Evolutionary conservation across 2,888 invertebrate genomes (phyloP).

Genomic region (Nebria salina): DNA sequence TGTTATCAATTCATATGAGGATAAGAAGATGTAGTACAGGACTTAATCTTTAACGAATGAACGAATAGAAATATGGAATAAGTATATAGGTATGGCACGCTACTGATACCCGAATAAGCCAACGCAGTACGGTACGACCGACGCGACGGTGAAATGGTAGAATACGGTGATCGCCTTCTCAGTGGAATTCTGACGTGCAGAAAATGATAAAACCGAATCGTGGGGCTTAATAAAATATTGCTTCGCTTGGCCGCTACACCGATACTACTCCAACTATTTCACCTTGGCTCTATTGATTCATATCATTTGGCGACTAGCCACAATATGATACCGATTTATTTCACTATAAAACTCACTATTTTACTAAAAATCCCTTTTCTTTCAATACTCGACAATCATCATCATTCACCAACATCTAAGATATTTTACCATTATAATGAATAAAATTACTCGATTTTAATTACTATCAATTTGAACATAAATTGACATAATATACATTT

Average conservation of each 20-base stretch:
- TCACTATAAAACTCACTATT: neutral
- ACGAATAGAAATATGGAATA: neutral
- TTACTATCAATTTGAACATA: too few relatives aligned
- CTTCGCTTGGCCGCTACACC: neutral
- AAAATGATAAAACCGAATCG: slow-evolving; percentile 14
- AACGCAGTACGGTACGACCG: neutral
- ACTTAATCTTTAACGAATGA: neutral
- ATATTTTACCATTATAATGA: too few relatives aligned
- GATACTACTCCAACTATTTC: neutral
- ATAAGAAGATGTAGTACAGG: neutral
- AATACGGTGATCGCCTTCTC: slow-evolving; percentile 13
- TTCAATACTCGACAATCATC: too few relatives aligned
- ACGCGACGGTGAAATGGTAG: neutral
- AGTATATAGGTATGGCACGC: neutral
- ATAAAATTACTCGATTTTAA: too few relatives aligned
- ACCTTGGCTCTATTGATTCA: slow-evolving; percentile 1
- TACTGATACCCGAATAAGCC: neutral
- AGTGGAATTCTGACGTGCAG: slow-evolving; percentile 16
- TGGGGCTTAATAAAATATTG: slow-evolving; percentile 8
- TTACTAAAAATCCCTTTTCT: neutral
- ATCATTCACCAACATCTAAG: too few relatives aligned
- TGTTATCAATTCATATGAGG: too few relatives aligned
- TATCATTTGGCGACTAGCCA: neutral
- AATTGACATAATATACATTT: too few relatives aligned
- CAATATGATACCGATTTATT: neutral